phyloP scores from a whole-genome alignment of 2,113 vertebrate genomes.

The Nerophis ophidion region DNA sequence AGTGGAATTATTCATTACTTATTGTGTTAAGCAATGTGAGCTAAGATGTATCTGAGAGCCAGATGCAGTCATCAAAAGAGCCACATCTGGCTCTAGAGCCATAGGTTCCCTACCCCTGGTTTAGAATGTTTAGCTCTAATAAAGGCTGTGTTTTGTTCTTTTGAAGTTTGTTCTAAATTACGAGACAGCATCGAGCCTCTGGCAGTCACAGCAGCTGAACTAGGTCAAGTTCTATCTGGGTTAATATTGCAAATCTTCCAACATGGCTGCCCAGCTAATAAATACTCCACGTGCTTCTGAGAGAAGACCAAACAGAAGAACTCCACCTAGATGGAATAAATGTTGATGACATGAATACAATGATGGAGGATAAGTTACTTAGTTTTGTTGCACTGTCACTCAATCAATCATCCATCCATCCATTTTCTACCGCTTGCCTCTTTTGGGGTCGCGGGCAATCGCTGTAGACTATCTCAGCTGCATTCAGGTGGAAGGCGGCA shows the following conservation, averaged over 20 bases:
- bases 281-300: constrained; percentile 12
- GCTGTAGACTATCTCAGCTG: too few relatives aligned
- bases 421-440: too few relatives aligned
- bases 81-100: too few relatives aligned
- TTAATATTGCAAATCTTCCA: constrained; percentile 46
- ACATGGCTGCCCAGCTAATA: constrained; percentile 25
- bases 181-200: constrained; percentile 10
- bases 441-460: too few relatives aligned
- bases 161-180: constrained; percentile 11
- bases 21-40: too few relatives aligned
- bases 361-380: neutral
- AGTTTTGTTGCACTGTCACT: constrained; percentile 1
- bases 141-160: neutral
- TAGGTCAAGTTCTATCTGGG: constrained; percentile 59
- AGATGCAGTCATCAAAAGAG: too few relatives aligned
- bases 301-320: constrained; percentile 8
- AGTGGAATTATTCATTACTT: too few relatives aligned
- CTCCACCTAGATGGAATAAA: constrained; percentile 1
- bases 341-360: neutral
- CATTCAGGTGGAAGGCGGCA: too few relatives aligned
- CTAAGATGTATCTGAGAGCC: too few relatives aligned
- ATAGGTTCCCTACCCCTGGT: too few relatives aligned
- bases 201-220: constrained; percentile 2
- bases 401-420: too few relatives aligned
- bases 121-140: too few relatives aligned